Evolutionary conservation across 2,797 vertebrate genomes (phyloP).

Genomic region (Sarcophilus harrisii): DNA sequence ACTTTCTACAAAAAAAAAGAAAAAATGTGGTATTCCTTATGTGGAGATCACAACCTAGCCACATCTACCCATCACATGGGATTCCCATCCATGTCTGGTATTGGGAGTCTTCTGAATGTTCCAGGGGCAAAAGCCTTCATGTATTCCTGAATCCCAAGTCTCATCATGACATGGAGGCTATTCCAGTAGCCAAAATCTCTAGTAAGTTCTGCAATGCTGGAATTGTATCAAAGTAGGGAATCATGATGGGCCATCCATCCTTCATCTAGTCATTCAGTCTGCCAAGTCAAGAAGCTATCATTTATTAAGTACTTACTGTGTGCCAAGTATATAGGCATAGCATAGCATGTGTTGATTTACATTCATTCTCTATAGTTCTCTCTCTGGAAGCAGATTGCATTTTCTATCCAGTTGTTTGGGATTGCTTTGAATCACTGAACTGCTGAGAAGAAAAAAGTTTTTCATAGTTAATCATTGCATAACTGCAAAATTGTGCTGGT

Average conservation of each 20-base stretch:
- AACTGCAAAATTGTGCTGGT: too few relatives aligned
- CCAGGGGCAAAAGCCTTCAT: neutral
- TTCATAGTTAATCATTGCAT: too few relatives aligned
- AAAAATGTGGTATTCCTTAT: neutral
- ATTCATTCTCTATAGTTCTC: too few relatives aligned
- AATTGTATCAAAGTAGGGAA: neutral
- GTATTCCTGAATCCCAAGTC: neutral
- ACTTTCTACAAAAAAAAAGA: neutral
- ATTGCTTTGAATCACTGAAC: too few relatives aligned
- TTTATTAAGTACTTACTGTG: neutral
- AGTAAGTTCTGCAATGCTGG: neutral
- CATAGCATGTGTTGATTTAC: too few relatives aligned
- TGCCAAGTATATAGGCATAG: too few relatives aligned
- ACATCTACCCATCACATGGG: neutral
- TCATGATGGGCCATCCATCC: neutral
- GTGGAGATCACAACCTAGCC: neutral
- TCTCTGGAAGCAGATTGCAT: too few relatives aligned
- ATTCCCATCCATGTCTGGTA: neutral
- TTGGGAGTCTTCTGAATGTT: neutral
- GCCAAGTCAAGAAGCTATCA: neutral
- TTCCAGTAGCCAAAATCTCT: neutral
- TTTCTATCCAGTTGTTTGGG: too few relatives aligned
- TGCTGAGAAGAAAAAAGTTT: too few relatives aligned
- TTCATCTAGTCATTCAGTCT: neutral
- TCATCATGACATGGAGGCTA: neutral